These are phyloP conservation scores for Larimichthys polyactis DNA, from an alignment of 2,113 vertebrate genomes.

Conservation along the genomic window DNA sequence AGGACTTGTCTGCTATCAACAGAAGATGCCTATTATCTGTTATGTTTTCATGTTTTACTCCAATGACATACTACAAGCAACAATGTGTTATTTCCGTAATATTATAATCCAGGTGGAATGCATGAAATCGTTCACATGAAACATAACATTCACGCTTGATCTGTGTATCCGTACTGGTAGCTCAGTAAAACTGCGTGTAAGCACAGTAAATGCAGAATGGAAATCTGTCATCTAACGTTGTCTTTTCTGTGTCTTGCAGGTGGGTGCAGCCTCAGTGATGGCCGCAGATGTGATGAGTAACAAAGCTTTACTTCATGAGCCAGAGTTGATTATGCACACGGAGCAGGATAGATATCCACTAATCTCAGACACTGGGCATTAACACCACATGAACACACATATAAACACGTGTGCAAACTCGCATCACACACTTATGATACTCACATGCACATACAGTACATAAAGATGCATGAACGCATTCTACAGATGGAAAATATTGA, in stretches of 20 bases:
- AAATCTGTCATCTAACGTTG: conserved; percentile 32
- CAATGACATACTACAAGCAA: not conserved
- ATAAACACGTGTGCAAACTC: not conserved
- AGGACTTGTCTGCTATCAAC: conserved; percentile 16
- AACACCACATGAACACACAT: not conserved
- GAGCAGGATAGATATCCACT: not conserved
- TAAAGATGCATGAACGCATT: not conserved
- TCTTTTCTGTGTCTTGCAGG: conserved; percentile 77
- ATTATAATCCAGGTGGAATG: conserved; percentile 1
- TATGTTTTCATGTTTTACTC: conserved; percentile 14
- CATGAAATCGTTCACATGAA: not conserved
- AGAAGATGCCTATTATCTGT: conserved; percentile 16
- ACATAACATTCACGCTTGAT: not conserved
- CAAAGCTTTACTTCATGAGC: conserved; percentile 19
- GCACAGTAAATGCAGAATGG: not conserved
- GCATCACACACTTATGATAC: not conserved
- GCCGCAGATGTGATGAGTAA: conserved; percentile 69
- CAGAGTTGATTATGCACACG: conserved; percentile 22
- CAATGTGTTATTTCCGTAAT: not conserved
- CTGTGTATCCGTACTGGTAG: not conserved
- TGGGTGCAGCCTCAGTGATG: conserved; percentile 51
- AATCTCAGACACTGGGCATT: conserved; percentile 1
- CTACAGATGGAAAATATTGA: not conserved
- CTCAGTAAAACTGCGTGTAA: not conserved
- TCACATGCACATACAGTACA: not conserved